phyloP scores from a whole-genome alignment of 2,888 invertebrate genomes.

The Epirrita christyi region DNA sequence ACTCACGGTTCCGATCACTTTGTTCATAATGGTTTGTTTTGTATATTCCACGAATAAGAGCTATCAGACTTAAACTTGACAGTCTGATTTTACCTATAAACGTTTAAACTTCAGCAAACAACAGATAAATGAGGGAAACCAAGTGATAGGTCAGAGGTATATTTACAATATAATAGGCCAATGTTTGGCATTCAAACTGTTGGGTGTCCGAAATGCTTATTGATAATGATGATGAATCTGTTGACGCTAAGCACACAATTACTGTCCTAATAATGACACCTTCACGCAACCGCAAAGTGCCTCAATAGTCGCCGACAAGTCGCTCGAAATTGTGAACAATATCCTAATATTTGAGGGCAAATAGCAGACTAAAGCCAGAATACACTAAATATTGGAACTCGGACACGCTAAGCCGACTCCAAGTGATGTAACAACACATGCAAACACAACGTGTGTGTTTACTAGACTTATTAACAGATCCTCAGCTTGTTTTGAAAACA shows the following conservation, averaged over 20 bases:
- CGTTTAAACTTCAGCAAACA: no score
- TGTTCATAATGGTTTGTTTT: no score
- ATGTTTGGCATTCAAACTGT: no score
- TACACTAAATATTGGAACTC: constrained; percentile 79
- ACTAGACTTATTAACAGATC: constrained; percentile 81
- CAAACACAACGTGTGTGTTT: constrained; percentile 75
- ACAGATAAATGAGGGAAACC: no score
- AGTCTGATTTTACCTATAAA: no score
- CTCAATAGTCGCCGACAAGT: constrained; percentile 60
- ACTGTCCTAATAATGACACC: constrained; percentile 61
- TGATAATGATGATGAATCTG: constrained; percentile 19
- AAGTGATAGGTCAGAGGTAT: no score
- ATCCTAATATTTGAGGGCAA: constrained; percentile 78
- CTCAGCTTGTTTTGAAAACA: constrained; percentile 52
- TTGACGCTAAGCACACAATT: constrained; percentile 40
- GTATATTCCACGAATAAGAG: no score
- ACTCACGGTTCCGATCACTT: no score
- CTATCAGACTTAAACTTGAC: no score
- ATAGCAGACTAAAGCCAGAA: constrained; percentile 75
- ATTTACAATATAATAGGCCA: no score
- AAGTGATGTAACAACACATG: constrained; percentile 78
- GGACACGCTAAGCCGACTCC: constrained; percentile 75
- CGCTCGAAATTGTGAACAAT: constrained; percentile 69
- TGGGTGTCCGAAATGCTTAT: constrained; percentile 1
- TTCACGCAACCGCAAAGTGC: constrained; percentile 68